Conservation (phyloP, 2,113 vertebrate genomes). For the Elanoides forficatus region DNA sequence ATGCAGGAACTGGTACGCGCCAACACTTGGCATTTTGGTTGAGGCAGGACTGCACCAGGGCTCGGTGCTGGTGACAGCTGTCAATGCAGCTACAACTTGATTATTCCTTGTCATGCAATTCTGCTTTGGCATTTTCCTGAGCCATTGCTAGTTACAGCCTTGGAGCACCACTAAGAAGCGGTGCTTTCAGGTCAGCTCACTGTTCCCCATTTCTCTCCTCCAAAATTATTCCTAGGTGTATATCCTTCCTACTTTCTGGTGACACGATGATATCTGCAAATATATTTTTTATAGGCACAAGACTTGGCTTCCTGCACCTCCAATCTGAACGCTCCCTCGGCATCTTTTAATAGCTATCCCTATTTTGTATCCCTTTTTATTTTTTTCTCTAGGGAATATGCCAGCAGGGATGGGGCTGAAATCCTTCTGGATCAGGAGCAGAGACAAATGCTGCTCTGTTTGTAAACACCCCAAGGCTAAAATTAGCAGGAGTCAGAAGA, state of each 20-base stretch:
- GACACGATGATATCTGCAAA: background rate
- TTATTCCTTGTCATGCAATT: background rate
- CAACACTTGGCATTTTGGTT: background rate
- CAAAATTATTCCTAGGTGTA: background rate
- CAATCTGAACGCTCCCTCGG: background rate
- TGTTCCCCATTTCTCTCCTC: background rate
- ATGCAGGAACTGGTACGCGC: background rate
- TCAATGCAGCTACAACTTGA: background rate
- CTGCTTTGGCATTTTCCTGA: background rate
- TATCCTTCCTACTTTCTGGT: background rate
- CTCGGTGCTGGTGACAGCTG: background rate
- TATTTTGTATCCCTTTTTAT: background rate
- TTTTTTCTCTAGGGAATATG: background rate
- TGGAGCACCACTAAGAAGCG: background rate
- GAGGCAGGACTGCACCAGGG: background rate
- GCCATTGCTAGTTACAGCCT: background rate
- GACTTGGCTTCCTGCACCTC: background rate
- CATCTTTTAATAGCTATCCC: background rate
- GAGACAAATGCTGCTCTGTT: slow-evolving; percentile 47
- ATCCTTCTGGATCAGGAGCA: slow-evolving; percentile 4
- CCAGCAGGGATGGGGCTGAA: background rate
- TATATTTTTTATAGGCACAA: background rate
- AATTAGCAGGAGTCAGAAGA: slow-evolving; percentile 43
- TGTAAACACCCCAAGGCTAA: slow-evolving; percentile 68
- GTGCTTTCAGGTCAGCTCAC: background rate